Conservation (phyloP, 2,797 vertebrate genomes). For the Coracias cyanogaster region DNA sequence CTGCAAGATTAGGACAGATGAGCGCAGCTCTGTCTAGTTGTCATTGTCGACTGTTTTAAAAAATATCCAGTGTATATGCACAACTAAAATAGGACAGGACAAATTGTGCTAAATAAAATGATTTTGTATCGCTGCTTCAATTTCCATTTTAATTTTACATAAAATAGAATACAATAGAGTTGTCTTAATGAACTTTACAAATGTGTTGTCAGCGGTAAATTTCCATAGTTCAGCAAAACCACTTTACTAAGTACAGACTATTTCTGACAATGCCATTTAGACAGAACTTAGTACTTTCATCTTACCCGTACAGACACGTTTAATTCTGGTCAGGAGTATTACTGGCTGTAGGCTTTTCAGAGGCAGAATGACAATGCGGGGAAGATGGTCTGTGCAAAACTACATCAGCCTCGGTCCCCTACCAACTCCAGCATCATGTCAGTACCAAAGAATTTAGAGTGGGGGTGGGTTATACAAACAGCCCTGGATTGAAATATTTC, state of each 20-base stretch:
- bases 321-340: not conserved
- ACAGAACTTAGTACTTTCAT: not conserved
- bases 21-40: not conserved
- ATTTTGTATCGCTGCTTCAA: not conserved
- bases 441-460: not conserved
- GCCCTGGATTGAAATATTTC: not conserved
- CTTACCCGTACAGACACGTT: not conserved
- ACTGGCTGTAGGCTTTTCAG: not conserved
- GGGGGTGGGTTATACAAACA: not conserved
- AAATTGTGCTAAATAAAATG: not conserved
- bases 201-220: not conserved
- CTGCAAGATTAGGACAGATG: not conserved
- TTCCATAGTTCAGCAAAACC: not conserved
- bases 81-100: not conserved
- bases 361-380: not conserved
- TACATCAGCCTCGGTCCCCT: not conserved
- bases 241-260: not conserved
- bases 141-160: not conserved
- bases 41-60: not conserved
- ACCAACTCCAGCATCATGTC: accelerated
- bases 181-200: not conserved
- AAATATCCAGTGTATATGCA: not conserved
- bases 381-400: not conserved
- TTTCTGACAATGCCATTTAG: not conserved
- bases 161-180: not conserved